Percentiles rank a stretch among this genome's conserved stretches.
Conservation (phyloP, 2,797 vertebrate species). For the Pyrocephalus nanus region DNA sequence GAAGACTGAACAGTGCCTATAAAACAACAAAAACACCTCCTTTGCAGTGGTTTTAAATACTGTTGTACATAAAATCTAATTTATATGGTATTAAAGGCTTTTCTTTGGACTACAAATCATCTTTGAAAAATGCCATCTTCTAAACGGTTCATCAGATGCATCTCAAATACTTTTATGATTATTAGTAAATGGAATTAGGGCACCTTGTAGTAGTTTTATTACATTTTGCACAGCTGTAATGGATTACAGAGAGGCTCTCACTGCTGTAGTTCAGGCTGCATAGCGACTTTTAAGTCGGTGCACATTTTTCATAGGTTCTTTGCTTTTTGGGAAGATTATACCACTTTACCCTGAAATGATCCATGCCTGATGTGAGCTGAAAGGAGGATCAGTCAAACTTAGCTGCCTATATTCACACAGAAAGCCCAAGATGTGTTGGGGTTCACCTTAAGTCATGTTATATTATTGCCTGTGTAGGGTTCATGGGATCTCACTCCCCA, state of each 20-base stretch:
- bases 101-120: conserved; percentile 23
- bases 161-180: conserved; percentile 50
- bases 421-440: neutral
- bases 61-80: conserved; percentile 61
- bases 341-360: neutral
- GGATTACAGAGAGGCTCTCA: neutral
- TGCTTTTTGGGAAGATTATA: neutral
- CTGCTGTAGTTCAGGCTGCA: neutral
- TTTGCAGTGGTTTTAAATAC: conserved; percentile 43
- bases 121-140: conserved; percentile 22
- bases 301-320: neutral
- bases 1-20: conserved; percentile 16
- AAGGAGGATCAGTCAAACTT: neutral
- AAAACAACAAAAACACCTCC: conserved; percentile 51
- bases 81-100: conserved; percentile 46
- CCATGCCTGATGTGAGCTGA: neutral
- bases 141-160: neutral
- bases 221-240: conserved; percentile 7
- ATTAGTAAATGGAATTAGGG: conserved; percentile 61
- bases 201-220: conserved; percentile 52
- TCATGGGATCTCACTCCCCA: neutral
- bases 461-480: neutral
- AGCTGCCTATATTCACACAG: neutral
- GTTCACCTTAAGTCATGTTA: neutral
- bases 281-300: neutral